Percentiles rank a stretch among this genome's conserved stretches.
Conservation (phyloP, 2,888 invertebrate species). For the Tenthredo distinguenda region DNA sequence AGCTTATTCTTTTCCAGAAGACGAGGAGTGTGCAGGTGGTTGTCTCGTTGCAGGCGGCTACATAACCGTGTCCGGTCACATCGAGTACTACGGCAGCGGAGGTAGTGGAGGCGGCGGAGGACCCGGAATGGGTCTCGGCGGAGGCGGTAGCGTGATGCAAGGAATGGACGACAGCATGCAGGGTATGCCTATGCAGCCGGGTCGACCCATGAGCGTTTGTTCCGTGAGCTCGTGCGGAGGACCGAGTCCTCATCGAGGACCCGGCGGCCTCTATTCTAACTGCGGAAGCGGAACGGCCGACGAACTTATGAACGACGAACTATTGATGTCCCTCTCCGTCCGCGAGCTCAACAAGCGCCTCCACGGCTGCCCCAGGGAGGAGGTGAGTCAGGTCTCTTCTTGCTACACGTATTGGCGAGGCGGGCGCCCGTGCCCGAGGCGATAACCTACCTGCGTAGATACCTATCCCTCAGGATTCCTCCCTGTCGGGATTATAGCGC, state of each 20-base stretch:
- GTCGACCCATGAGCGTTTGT: constrained; percentile 85
- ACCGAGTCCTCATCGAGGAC: constrained; percentile 68
- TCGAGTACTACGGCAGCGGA: constrained; percentile 73
- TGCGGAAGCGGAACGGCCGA: constrained; percentile 77
- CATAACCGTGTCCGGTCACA: constrained; percentile 73
- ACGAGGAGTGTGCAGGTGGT: constrained; percentile 47
- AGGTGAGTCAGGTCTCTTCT: constrained; percentile 78
- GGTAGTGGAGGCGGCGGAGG: constrained; percentile 61
- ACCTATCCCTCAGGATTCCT: neutral
- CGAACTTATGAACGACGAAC: constrained; percentile 90
- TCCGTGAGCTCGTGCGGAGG: constrained; percentile 73
- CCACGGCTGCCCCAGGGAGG: constrained; percentile 95
- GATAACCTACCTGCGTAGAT: neutral
- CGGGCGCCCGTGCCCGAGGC: constrained; percentile 35
- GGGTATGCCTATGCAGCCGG: constrained; percentile 69
- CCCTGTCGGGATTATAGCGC: too few relatives aligned
- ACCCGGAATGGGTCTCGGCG: constrained; percentile 65
- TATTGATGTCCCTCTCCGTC: constrained; percentile 93
- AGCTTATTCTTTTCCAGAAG: constrained; percentile 39
- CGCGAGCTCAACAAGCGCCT: constrained; percentile 96
- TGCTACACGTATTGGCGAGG: constrained; percentile 47
- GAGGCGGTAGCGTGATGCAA: constrained; percentile 66
- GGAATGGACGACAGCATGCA: constrained; percentile 72
- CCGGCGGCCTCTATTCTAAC: constrained; percentile 71
- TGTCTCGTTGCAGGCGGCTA: constrained; percentile 70